These are phyloP conservation scores for Lepilemur ruficaudatus DNA, from an alignment of 2,797 vertebrate species.

Conservation along the genomic window DNA sequence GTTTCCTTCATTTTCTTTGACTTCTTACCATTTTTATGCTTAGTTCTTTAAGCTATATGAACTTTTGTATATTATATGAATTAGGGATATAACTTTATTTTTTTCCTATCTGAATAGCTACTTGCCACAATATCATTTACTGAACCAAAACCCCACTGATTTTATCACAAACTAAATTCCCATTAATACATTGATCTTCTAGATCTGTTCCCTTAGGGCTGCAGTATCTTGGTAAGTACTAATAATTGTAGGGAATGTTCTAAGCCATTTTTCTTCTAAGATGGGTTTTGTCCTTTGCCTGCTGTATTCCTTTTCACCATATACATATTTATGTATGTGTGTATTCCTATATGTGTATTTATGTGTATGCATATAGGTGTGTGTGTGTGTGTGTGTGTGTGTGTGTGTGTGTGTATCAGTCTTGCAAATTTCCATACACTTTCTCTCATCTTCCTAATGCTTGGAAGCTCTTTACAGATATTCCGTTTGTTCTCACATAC, in stretches of 20 bases:
- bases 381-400: background rate
- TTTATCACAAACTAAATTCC: background rate
- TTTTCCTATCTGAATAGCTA: background rate
- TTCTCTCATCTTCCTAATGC: background rate
- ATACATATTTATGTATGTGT: background rate
- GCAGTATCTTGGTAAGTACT: background rate
- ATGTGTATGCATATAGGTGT: background rate
- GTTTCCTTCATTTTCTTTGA: background rate
- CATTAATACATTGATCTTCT: background rate
- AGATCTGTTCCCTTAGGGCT: background rate
- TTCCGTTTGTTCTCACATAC: background rate
- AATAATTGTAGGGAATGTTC: background rate
- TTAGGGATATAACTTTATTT: background rate
- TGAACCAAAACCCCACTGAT: background rate
- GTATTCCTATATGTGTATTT: background rate
- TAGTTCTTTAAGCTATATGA: background rate
- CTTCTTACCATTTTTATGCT: background rate
- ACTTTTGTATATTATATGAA: background rate
- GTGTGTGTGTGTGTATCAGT: background rate
- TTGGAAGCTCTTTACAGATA: background rate
- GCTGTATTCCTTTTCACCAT: background rate
- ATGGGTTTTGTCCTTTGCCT: background rate
- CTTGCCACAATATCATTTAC: background rate
- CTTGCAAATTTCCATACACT: background rate
- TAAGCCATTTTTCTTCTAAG: background rate